Conservation (phyloP, 2,113 vertebrate genomes). For the Gymnarchus niloticus region DNA sequence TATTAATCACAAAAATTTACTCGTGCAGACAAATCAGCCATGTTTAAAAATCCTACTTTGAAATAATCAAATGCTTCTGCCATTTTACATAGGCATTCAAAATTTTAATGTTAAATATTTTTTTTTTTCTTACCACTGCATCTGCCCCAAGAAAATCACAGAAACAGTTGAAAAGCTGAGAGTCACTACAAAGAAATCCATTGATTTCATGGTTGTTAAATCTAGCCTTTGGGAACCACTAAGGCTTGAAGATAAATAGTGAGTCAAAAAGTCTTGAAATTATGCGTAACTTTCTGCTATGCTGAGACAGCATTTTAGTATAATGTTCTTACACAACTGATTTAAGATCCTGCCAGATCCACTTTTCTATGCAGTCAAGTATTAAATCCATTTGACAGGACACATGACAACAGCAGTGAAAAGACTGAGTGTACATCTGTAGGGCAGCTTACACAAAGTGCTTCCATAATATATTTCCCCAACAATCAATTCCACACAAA, state of each 20-base stretch:
- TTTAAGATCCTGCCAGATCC: conserved; percentile 4
- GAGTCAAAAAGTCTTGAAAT: conserved; percentile 21
- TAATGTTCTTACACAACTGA: conserved; percentile 9
- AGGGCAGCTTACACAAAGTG: neutral
- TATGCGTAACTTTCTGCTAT: neutral
- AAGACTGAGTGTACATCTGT: neutral
- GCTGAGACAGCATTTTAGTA: neutral
- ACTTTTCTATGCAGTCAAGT: neutral
- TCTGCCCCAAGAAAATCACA: conserved; percentile 9
- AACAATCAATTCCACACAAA: conserved; percentile 6
- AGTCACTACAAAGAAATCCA: conserved; percentile 8
- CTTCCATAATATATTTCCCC: neutral
- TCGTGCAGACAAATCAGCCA: neutral
- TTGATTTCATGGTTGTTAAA: conserved; percentile 23
- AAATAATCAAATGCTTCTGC: neutral
- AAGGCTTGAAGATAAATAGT: conserved; percentile 10
- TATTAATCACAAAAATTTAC: neutral
- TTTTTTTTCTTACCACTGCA: neutral
- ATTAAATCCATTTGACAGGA: neutral
- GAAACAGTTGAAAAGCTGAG: neutral
- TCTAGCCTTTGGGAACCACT: conserved; percentile 17
- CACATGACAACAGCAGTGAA: neutral
- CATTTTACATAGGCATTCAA: neutral
- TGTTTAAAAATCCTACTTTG: neutral
- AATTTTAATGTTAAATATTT: conserved; percentile 1